These are phyloP conservation scores for Drosophila nasuta DNA, from an alignment of 1,140 invertebrate species.

Conservation along the genomic window DNA sequence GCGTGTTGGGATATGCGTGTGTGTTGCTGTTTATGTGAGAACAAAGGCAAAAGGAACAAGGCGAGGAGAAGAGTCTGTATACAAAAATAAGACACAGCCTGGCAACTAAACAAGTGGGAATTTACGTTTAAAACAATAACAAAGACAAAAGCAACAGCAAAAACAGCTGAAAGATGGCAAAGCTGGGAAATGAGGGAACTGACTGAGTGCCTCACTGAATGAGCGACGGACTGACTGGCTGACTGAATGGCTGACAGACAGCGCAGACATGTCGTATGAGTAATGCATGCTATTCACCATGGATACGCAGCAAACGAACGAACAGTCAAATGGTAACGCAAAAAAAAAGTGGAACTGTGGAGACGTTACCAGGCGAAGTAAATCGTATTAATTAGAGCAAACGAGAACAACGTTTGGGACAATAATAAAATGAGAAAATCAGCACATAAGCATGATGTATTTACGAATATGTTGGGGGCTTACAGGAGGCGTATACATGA, in stretches of 20 bases:
- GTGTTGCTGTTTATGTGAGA: conserved; percentile 44
- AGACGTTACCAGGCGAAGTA: conserved; percentile 35
- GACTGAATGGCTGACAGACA: conserved; percentile 21
- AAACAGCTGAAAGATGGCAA: conserved; percentile 23
- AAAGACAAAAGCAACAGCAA: conserved; percentile 45
- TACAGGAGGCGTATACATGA: background rate
- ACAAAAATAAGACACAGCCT: conserved; percentile 55
- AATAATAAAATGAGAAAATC: conserved; percentile 67
- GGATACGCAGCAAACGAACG: background rate
- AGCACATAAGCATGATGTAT: conserved; percentile 45
- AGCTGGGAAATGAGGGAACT: conserved; percentile 40
- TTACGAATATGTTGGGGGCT: background rate
- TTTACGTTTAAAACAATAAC: conserved; percentile 80
- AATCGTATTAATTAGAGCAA: conserved; percentile 72
- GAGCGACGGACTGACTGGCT: conserved; percentile 46
- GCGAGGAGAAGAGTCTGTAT: conserved; percentile 37
- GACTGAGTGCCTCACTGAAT: conserved; percentile 48
- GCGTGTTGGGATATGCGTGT: conserved; percentile 21
- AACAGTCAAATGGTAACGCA: background rate
- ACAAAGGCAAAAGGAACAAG: conserved; percentile 44
- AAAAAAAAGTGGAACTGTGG: conserved; percentile 28
- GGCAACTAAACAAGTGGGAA: conserved; percentile 80
- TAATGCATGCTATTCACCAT: conserved; percentile 52
- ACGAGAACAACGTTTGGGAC: conserved; percentile 61
- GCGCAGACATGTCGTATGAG: conserved; percentile 58